phyloP scores from a whole-genome alignment of 2,113 vertebrate species.

The Redunca redunca region DNA sequence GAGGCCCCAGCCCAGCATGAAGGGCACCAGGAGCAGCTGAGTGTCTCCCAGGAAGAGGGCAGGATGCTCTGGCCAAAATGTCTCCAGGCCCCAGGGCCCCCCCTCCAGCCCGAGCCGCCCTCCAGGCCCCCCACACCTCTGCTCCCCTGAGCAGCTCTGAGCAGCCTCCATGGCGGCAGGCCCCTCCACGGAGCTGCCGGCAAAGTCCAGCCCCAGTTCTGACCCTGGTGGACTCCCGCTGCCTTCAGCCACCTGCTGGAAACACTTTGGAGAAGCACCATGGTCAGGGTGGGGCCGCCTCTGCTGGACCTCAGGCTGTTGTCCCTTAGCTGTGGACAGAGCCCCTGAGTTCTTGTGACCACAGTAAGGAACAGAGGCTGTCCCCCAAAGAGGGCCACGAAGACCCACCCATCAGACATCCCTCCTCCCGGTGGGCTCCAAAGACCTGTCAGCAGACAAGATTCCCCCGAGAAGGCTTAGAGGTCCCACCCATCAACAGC shows the following conservation, averaged over 20 bases:
- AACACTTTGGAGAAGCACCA: background rate
- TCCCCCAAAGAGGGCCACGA: background rate
- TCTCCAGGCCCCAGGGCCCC: background rate
- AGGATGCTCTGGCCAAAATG: background rate
- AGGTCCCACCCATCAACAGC: too few species aligned
- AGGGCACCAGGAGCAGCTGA: background rate
- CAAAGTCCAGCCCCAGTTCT: background rate
- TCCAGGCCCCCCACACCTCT: slow-evolving; percentile 14
- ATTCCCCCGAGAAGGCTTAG: background rate
- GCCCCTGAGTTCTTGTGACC: background rate
- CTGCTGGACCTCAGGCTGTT: rapidly evolving
- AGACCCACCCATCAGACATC: background rate
- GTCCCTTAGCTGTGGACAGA: background rate
- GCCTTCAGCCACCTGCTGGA: slow-evolving; percentile 19
- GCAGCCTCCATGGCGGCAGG: background rate
- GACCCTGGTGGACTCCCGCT: rapidly evolving
- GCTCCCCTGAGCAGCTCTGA: background rate
- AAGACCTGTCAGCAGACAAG: background rate
- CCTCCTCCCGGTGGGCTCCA: background rate
- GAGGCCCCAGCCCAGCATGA: background rate
- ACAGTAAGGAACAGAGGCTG: rapidly evolving
- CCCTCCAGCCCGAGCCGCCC: rapidly evolving
- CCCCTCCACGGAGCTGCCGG: background rate
- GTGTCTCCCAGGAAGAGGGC: background rate
- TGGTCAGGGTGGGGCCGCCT: rapidly evolving